These are phyloP conservation scores for Megaceryle alcyon DNA, from an alignment of 2,797 vertebrate genomes.

Conservation along the genomic window DNA sequence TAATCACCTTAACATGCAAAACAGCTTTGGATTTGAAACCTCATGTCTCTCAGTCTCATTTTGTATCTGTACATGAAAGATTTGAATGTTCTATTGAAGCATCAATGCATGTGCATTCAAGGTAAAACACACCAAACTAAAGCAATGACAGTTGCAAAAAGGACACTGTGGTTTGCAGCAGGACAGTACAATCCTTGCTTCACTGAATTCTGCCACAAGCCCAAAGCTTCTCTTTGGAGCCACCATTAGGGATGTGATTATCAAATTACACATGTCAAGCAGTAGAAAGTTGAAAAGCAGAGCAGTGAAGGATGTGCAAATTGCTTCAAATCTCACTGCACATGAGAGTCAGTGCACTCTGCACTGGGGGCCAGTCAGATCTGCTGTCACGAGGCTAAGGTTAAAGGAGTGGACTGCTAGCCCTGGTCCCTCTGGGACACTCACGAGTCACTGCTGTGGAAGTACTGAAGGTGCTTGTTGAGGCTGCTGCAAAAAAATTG, in stretches of 20 bases:
- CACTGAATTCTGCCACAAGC: not conserved
- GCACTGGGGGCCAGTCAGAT: not conserved
- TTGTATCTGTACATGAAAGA: not conserved
- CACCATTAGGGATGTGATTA: not conserved
- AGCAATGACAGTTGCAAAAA: not conserved
- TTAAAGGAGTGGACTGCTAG: not conserved
- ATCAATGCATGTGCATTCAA: not conserved
- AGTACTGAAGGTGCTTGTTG: conserved; percentile 73
- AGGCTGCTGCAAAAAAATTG: conserved; percentile 70
- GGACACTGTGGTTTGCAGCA: not conserved
- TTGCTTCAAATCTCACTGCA: not conserved
- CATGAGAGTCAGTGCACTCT: not conserved
- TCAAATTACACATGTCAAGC: not conserved
- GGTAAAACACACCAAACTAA: not conserved
- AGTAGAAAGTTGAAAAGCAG: not conserved
- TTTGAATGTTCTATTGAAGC: not conserved
- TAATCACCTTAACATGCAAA: not conserved
- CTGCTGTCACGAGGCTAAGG: not conserved
- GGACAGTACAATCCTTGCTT: not conserved
- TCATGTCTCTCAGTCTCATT: not conserved
- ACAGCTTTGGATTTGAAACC: not conserved
- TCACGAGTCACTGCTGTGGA: conserved; percentile 72
- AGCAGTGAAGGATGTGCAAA: not conserved
- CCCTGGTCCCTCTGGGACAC: not conserved
- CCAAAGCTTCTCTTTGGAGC: not conserved